Percentiles rank a stretch among this genome's conserved stretches.
These are phyloP conservation scores for Drosophila engyochracea DNA, from an alignment of 2,888 invertebrate genomes.

Conservation along the genomic window DNA sequence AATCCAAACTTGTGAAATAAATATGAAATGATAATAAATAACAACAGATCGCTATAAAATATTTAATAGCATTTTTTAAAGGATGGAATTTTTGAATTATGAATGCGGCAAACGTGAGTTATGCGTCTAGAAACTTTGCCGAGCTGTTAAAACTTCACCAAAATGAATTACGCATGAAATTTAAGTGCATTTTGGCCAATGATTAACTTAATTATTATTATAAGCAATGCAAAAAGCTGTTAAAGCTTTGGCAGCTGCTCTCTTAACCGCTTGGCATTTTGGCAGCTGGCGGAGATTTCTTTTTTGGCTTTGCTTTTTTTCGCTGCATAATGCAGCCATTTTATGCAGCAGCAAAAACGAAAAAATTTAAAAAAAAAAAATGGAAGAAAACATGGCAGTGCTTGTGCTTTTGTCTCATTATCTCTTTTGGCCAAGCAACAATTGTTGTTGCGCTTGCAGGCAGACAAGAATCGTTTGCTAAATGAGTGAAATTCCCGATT, in stretches of 20 bases:
- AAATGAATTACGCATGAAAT: slow-evolving; percentile 1
- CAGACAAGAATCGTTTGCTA: slow-evolving; percentile 42
- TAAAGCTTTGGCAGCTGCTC: slow-evolving; percentile 31
- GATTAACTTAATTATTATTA: slow-evolving; percentile 36
- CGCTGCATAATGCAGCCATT: slow-evolving; percentile 67
- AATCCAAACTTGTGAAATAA: background rate
- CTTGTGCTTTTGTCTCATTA: slow-evolving; percentile 48
- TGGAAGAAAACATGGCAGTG: slow-evolving; percentile 25
- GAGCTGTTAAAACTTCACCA: background rate
- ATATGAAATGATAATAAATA: background rate
- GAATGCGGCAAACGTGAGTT: background rate
- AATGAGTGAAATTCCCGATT: slow-evolving; percentile 52
- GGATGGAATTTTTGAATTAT: background rate
- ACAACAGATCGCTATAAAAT: background rate
- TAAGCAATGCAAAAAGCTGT: slow-evolving; percentile 28
- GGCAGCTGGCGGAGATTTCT: slow-evolving; percentile 69
- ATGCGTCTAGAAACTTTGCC: background rate
- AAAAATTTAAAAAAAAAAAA: slow-evolving; percentile 15
- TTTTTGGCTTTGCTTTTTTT: slow-evolving; percentile 12
- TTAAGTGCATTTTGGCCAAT: slow-evolving; percentile 6
- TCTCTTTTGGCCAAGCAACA: slow-evolving; percentile 55
- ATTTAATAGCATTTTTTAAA: background rate
- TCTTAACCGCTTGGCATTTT: slow-evolving; percentile 60
- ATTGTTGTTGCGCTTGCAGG: slow-evolving; percentile 51
- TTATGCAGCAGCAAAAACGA: slow-evolving; percentile 54